phyloP scores from a whole-genome alignment of 1,140 invertebrate genomes.

The Patella vulgata region DNA sequence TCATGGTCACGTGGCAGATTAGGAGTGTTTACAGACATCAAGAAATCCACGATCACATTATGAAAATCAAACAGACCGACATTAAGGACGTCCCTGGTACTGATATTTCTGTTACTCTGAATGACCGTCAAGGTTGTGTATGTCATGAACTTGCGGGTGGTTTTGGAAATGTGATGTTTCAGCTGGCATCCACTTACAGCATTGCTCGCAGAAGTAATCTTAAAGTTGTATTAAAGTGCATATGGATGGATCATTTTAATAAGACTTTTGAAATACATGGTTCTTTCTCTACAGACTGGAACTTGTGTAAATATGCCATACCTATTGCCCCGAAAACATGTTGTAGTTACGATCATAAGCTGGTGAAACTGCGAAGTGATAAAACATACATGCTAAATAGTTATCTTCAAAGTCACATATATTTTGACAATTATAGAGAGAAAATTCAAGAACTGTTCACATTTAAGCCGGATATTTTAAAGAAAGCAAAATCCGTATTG shows the following conservation, averaged over 20 bases:
- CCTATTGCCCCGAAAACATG: neutral
- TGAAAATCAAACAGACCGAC: too few relatives aligned
- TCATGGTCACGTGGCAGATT: too few relatives aligned
- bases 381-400: constrained; percentile 25
- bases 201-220: constrained; percentile 30
- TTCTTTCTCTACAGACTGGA: neutral
- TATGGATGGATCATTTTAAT: constrained; percentile 16
- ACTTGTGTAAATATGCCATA: neutral
- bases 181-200: constrained; percentile 42
- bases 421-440: constrained; percentile 36
- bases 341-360: constrained; percentile 30
- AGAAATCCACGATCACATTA: too few relatives aligned
- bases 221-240: constrained; percentile 18
- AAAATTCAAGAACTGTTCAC: constrained; percentile 32
- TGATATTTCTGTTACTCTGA: too few relatives aligned
- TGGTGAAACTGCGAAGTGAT: constrained; percentile 24
- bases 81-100: too few relatives aligned
- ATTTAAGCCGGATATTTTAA: constrained; percentile 32
- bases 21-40: too few relatives aligned
- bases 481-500: constrained; percentile 16
- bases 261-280: constrained; percentile 14
- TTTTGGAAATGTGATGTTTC: constrained; percentile 50
- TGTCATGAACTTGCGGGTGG: constrained; percentile 38
- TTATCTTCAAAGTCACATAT: constrained; percentile 50
- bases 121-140: too few relatives aligned